Conservation (phyloP, 2,113 vertebrate genomes). For the Brachyistius frenatus region DNA sequence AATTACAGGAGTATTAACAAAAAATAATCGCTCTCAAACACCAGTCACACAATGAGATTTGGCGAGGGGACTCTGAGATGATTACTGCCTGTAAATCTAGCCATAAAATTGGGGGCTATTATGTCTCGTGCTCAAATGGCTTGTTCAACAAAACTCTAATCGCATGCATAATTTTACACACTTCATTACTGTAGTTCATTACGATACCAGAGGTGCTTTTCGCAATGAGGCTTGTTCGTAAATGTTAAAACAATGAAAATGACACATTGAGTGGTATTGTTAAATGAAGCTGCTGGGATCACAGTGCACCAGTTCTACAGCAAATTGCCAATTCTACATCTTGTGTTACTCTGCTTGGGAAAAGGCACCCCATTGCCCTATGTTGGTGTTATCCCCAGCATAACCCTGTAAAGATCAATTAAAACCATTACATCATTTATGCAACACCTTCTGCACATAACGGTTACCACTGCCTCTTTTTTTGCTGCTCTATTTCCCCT, state of each 20-base stretch:
- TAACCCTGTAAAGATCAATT: constrained; percentile 28
- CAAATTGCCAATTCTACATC: constrained; percentile 1
- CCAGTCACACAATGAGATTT: constrained; percentile 78
- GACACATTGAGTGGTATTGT: background rate
- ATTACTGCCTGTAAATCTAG: constrained; percentile 80
- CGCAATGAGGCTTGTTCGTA: constrained; percentile 6
- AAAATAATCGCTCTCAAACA: constrained; percentile 77
- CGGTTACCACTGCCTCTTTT: background rate
- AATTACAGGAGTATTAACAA: constrained; percentile 81
- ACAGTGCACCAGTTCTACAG: background rate
- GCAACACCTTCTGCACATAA: background rate
- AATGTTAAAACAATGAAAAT: constrained; percentile 43
- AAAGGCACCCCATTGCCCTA: constrained; percentile 13
- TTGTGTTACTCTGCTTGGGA: background rate
- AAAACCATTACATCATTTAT: constrained; percentile 27
- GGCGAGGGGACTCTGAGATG: constrained; percentile 68
- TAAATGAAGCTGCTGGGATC: constrained; percentile 23
- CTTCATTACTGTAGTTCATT: constrained; percentile 78
- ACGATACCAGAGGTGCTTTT: constrained; percentile 63
- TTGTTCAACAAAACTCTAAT: constrained; percentile 80
- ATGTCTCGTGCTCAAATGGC: constrained; percentile 73
- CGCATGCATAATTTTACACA: constrained; percentile 69
- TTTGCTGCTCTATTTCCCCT: background rate
- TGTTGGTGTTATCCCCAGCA: constrained; percentile 14
- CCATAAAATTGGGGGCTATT: constrained; percentile 79